phyloP scores from a whole-genome alignment of 2,797 vertebrate species.

The Hybognathus amarus region DNA sequence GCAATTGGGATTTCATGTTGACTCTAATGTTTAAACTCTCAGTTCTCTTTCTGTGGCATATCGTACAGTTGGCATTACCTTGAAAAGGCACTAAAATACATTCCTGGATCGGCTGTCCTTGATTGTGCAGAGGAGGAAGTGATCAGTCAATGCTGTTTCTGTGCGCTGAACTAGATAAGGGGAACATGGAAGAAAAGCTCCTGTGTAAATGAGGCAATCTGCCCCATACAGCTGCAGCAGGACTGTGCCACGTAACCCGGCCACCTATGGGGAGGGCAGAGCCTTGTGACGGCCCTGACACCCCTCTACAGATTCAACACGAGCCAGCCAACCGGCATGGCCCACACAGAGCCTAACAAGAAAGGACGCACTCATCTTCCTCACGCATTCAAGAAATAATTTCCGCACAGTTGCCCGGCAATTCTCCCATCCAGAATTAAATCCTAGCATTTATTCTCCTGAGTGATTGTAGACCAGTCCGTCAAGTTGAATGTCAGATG shows the following conservation, averaged over 20 bases:
- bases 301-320: slow-evolving; percentile 71
- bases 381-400: slow-evolving; percentile 55
- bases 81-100: background rate
- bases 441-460: slow-evolving; percentile 55
- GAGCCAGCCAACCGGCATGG: slow-evolving; percentile 72
- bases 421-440: slow-evolving; percentile 40
- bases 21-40: background rate
- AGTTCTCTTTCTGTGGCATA: background rate
- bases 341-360: slow-evolving; percentile 72
- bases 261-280: slow-evolving; percentile 38
- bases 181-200: slow-evolving; percentile 5
- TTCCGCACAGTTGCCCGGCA: slow-evolving; percentile 40
- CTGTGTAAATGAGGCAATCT: slow-evolving; percentile 41
- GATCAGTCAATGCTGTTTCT: slow-evolving; percentile 19
- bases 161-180: slow-evolving; percentile 8
- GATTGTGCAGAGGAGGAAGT: slow-evolving; percentile 15
- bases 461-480: slow-evolving; percentile 8
- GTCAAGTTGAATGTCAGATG: slow-evolving; percentile 10
- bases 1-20: background rate
- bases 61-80: background rate
- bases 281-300: slow-evolving; percentile 35
- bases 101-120: slow-evolving; percentile 2
- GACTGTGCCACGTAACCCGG: slow-evolving; percentile 15
- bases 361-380: slow-evolving; percentile 72
- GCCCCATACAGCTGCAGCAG: slow-evolving; percentile 25